Evolutionary conservation across 2,888 invertebrate species (phyloP).

Genomic region (Macrophya alboannulata): DNA sequence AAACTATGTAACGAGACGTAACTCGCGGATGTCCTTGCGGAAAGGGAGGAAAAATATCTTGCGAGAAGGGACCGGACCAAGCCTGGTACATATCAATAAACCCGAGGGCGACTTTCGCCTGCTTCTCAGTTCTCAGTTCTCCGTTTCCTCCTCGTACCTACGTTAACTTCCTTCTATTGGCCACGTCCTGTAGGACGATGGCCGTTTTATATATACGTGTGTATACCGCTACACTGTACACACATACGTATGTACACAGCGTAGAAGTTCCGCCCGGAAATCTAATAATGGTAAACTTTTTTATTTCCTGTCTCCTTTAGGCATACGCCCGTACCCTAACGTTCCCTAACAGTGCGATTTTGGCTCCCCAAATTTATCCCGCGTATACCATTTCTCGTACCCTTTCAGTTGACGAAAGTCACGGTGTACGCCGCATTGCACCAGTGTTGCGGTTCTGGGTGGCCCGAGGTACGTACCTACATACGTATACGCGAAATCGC

Average conservation of each 20-base stretch:
- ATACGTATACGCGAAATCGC: not conserved
- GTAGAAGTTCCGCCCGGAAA: conserved; percentile 4
- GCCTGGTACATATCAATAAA: conserved; percentile 33
- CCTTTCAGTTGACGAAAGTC: not conserved
- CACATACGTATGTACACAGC: not conserved
- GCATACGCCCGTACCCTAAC: not conserved
- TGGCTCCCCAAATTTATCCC: not conserved
- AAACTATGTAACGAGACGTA: conserved; percentile 27
- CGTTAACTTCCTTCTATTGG: conserved; percentile 33
- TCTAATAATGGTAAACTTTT: conserved; percentile 33
- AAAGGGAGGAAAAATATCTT: conserved; percentile 4
- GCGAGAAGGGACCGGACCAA: not conserved
- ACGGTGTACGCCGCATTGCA: not conserved
- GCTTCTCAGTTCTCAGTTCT: not conserved
- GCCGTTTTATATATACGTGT: not conserved
- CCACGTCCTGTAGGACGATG: conserved; percentile 21
- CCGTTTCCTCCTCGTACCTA: not conserved
- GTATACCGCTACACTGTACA: not conserved
- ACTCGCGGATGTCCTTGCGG: conserved; percentile 1
- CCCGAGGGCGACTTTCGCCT: conserved; percentile 20
- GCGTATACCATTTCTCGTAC: not conserved
- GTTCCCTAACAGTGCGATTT: not conserved
- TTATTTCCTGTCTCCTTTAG: not conserved
- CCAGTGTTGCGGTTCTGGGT: not conserved
- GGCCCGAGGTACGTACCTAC: not conserved